Percentiles rank a stretch among this genome's conserved stretches.
These are phyloP conservation scores for Ischnus inquisitorius DNA, from an alignment of 2,888 invertebrate genomes.

Conservation along the genomic window DNA sequence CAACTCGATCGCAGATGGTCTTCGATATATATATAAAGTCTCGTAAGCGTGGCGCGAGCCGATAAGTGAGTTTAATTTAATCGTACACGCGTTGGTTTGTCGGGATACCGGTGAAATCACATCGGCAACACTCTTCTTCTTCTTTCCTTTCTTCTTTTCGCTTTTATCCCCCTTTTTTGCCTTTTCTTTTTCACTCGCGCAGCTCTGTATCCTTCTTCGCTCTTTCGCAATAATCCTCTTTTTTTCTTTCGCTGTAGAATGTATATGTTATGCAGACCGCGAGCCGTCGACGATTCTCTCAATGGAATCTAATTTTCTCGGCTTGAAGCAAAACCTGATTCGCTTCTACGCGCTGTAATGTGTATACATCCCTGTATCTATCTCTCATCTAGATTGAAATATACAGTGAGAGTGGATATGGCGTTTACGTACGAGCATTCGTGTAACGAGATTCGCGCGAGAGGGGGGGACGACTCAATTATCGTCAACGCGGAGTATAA, in stretches of 20 bases:
- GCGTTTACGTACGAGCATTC: constrained; percentile 49
- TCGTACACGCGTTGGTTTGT: constrained; percentile 63
- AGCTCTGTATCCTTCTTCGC: constrained; percentile 23
- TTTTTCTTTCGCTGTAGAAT: constrained; percentile 11
- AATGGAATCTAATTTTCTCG: constrained; percentile 67
- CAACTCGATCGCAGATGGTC: constrained; percentile 69
- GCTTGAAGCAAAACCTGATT: constrained; percentile 65
- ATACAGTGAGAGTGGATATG: constrained; percentile 56
- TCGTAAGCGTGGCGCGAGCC: constrained; percentile 51
- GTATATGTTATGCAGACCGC: not conserved
- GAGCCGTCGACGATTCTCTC: constrained; percentile 48
- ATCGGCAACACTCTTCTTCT: constrained; percentile 45
- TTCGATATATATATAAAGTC: constrained; percentile 57
- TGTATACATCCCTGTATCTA: constrained; percentile 20
- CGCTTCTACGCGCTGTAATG: constrained; percentile 41
- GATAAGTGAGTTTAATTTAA: constrained; percentile 70
- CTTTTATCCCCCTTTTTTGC: not conserved
- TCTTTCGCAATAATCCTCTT: constrained; percentile 3
- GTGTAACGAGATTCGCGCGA: constrained; percentile 52
- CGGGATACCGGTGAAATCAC: constrained; percentile 58
- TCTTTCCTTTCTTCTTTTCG: constrained; percentile 37
- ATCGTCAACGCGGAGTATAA: constrained; percentile 53
- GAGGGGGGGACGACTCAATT: constrained; percentile 64
- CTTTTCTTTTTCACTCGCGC: constrained; percentile 34
- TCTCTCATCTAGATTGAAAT: constrained; percentile 65